Percentiles rank a stretch among this genome's conserved stretches.
These are phyloP conservation scores for Myathropa florea DNA, from an alignment of 2,888 invertebrate genomes.

Conservation along the genomic window DNA sequence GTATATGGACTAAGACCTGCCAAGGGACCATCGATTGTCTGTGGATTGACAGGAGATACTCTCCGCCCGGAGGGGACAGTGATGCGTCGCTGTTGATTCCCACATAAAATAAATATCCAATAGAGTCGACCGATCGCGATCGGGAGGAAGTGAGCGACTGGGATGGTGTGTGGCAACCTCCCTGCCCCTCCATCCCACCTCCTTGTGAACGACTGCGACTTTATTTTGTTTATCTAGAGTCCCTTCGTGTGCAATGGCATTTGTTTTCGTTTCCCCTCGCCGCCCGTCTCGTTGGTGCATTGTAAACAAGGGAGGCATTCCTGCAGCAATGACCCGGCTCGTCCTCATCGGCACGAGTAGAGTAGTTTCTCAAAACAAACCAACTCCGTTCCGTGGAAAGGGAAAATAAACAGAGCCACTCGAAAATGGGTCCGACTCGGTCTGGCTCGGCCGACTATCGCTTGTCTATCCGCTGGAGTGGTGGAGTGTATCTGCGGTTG, in stretches of 20 bases:
- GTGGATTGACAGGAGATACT: constrained; percentile 67
- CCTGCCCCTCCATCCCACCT: background rate
- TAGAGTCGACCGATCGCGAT: constrained; percentile 25
- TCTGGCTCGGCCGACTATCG: background rate
- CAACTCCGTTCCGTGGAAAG: constrained; percentile 27
- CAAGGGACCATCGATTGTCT: constrained; percentile 68
- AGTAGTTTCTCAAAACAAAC: constrained; percentile 61
- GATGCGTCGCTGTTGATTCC: constrained; percentile 61
- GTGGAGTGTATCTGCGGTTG: constrained; percentile 19
- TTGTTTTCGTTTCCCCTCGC: constrained; percentile 40
- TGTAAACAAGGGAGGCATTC: constrained; percentile 41
- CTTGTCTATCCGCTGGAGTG: background rate
- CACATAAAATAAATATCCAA: constrained; percentile 69
- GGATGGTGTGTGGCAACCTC: constrained; percentile 17
- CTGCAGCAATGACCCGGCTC: constrained; percentile 37
- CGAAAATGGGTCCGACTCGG: constrained; percentile 33
- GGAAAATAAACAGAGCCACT: constrained; percentile 59
- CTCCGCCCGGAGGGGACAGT: constrained; percentile 45
- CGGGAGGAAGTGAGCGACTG: background rate
- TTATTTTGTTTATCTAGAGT: constrained; percentile 55
- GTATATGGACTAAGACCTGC: constrained; percentile 71
- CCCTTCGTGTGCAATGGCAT: constrained; percentile 26
- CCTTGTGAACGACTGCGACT: constrained; percentile 21
- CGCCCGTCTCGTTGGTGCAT: background rate
- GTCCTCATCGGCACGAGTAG: constrained; percentile 28